Percentiles rank a stretch among this genome's conserved stretches.
These are phyloP conservation scores for Chionodraco myersi DNA, from an alignment of 2,113 vertebrate species.

Conservation along the genomic window DNA sequence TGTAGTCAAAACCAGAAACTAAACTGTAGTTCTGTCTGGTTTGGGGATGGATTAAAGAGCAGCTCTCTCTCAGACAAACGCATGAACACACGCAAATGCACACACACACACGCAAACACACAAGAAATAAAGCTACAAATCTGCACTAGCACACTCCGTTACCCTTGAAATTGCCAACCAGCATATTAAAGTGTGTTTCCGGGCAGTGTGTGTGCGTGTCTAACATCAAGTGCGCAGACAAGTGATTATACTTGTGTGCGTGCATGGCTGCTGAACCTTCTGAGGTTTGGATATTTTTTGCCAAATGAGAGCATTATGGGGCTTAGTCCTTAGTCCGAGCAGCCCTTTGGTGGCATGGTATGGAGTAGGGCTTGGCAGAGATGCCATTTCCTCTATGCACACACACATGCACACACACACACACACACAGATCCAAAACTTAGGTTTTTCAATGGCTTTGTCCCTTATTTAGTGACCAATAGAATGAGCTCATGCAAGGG, in stretches of 20 bases:
- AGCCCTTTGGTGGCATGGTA: conserved; percentile 78
- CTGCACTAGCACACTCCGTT: conserved; percentile 52
- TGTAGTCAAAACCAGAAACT: conserved; percentile 62
- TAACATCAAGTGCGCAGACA: conserved; percentile 25
- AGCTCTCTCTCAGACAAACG: conserved; percentile 30
- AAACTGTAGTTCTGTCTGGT: conserved; percentile 60
- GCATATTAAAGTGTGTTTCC: conserved; percentile 47
- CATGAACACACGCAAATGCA: conserved; percentile 36
- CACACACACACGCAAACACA: conserved; percentile 43
- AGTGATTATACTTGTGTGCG: conserved; percentile 32
- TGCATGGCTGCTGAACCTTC: conserved; percentile 64
- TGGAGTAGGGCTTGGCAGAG: conserved; percentile 70
- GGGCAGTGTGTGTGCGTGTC: conserved; percentile 29
- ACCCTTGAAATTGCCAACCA: conserved; percentile 77
- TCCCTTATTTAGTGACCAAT: conserved; percentile 72
- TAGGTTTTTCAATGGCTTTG: conserved; percentile 73
- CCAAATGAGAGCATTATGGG: conserved; percentile 84
- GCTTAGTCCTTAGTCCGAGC: conserved; percentile 81
- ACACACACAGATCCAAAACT: conserved; percentile 30
- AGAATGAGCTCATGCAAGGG: conserved; percentile 60
- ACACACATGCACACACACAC: conserved; percentile 6
- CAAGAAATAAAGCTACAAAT: conserved; percentile 50
- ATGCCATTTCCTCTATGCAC: conserved; percentile 34
- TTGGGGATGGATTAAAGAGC: conserved; percentile 70
- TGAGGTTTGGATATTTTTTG: conserved; percentile 68